A percentile compares a stretch with the other conserved stretches of the same genome.
phyloP scores from a whole-genome alignment of 2,888 invertebrate species.

The Mycalesis mineus region DNA sequence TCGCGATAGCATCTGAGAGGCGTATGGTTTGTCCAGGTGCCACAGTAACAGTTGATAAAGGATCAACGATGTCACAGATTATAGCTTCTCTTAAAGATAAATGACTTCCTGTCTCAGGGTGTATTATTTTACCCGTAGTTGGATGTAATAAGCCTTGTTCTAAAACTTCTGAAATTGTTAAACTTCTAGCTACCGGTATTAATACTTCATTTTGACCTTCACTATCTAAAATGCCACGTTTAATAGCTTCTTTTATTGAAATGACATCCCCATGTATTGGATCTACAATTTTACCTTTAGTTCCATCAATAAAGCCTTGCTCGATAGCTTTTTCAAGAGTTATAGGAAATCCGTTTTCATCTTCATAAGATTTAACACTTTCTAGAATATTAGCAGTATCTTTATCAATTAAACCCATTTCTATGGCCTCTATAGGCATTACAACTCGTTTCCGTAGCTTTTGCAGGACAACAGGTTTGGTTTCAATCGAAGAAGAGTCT shows the following conservation, averaged over 20 bases:
- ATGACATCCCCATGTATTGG: conserved; percentile 88
- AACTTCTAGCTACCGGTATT: conserved; percentile 87
- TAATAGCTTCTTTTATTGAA: conserved; percentile 89
- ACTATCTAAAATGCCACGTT: conserved; percentile 88
- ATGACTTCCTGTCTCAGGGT: conserved; percentile 90
- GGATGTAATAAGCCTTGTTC: conserved; percentile 91
- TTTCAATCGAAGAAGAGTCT: conserved; percentile 77
- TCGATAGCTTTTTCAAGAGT: conserved; percentile 88
- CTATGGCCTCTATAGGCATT: conserved; percentile 85
- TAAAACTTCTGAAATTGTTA: conserved; percentile 90
- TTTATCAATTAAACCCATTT: conserved; percentile 87
- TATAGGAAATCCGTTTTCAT: conserved; percentile 78
- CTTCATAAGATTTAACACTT: conserved; percentile 76
- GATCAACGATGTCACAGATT: conserved; percentile 91
- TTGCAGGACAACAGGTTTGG: conserved; percentile 84
- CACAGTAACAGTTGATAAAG: conserved; percentile 83
- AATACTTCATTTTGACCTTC: conserved; percentile 86
- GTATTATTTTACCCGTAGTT: conserved; percentile 85
- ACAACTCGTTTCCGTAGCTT: conserved; percentile 88
- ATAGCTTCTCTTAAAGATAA: conserved; percentile 90
- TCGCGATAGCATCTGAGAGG: conserved; percentile 85
- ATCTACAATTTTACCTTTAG: conserved; percentile 88
- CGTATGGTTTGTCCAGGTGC: conserved; percentile 82
- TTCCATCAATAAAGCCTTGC: conserved; percentile 83
- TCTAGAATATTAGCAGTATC: conserved; percentile 85